Conservation (phyloP, 2,113 vertebrate species). For the Microcebus tavaratra region DNA sequence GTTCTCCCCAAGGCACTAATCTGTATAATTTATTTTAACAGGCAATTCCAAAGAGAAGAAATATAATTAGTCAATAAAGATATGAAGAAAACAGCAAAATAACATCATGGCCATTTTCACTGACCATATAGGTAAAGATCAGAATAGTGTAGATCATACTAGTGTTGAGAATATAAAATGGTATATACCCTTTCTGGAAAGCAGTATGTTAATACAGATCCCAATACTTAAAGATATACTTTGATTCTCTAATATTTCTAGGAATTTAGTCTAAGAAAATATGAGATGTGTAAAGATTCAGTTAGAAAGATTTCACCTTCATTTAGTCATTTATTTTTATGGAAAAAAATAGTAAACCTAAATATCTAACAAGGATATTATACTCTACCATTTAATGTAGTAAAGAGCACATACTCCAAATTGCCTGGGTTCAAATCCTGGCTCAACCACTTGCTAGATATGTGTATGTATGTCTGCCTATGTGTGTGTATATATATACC, state of each 20-base stretch:
- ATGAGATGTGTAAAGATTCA: not conserved
- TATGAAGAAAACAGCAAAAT: not conserved
- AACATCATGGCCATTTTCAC: not conserved
- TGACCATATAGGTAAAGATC: not conserved
- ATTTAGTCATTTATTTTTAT: not conserved
- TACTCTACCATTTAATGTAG: not conserved
- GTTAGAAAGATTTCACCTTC: not conserved
- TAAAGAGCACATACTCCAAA: not conserved
- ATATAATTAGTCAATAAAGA: not conserved
- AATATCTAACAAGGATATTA: conserved; percentile 1
- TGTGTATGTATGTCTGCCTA: no score
- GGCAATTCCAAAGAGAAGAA: not conserved
- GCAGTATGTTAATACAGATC: not conserved
- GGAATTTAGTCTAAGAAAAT: conserved; percentile 20
- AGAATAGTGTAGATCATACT: not conserved
- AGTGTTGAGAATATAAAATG: not conserved
- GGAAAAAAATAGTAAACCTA: not conserved
- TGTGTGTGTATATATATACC: not conserved
- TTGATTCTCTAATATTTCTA: not conserved
- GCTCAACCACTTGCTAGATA: not conserved
- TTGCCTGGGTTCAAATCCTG: not conserved
- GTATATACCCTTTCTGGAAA: not conserved
- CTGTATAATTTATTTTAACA: not conserved
- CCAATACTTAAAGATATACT: not conserved
- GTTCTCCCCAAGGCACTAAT: not conserved